Conservation (phyloP, 1,140 invertebrate genomes). For the Ooceraea biroi region DNA sequence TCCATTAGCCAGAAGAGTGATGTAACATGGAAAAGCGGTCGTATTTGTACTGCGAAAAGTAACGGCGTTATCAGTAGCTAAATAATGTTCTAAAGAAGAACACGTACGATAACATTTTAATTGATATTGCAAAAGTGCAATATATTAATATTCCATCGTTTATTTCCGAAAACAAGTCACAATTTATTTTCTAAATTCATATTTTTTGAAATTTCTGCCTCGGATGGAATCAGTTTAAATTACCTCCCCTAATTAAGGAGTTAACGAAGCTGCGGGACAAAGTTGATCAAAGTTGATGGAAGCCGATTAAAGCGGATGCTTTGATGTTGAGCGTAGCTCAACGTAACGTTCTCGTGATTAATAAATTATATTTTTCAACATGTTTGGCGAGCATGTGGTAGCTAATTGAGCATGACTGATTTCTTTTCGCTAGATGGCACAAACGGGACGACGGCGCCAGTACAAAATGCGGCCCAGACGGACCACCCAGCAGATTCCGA, state of each 20-base stretch:
- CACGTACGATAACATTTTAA: neutral
- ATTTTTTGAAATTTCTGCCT: constrained; percentile 2
- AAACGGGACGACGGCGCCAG: constrained; percentile 63
- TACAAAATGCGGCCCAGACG: constrained; percentile 75
- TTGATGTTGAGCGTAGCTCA: neutral
- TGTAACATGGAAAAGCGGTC: neutral
- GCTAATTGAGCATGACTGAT: constrained; percentile 28
- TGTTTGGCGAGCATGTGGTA: neutral
- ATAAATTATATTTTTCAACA: neutral
- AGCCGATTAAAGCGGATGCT: constrained; percentile 33
- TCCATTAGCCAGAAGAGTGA: neutral
- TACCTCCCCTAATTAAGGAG: constrained; percentile 17
- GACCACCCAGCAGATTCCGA: constrained; percentile 79
- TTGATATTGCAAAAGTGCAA: neutral
- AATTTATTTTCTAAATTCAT: neutral
- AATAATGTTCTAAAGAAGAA: constrained; percentile 7
- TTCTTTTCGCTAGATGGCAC: constrained; percentile 77
- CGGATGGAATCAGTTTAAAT: neutral
- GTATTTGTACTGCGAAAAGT: neutral
- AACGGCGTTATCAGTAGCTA: neutral
- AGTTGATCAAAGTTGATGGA: neutral
- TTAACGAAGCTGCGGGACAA: neutral
- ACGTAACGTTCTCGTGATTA: neutral
- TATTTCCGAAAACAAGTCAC: neutral
- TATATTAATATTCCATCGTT: neutral